Conservation (phyloP, 2,113 vertebrate genomes). For the Tursiops truncatus region DNA sequence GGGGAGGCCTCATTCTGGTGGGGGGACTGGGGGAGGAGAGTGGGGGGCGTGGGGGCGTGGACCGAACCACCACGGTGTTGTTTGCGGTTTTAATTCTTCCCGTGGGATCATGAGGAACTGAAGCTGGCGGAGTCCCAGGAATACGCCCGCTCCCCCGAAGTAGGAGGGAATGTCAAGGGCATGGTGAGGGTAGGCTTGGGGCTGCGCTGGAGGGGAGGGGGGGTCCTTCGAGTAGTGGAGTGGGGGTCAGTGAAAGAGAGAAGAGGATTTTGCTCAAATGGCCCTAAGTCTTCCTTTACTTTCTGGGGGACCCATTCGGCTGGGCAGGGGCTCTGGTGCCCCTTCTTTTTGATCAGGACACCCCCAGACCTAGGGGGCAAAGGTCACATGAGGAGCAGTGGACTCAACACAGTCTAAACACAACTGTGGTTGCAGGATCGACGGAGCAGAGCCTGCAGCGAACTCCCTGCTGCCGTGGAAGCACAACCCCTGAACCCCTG, state of each 20-base stretch:
- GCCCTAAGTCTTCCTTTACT: not conserved
- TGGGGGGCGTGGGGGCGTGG: slow-evolving; percentile 49
- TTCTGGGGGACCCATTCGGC: not conserved
- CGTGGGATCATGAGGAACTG: slow-evolving; percentile 80
- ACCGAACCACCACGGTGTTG: slow-evolving; percentile 80
- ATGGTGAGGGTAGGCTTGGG: slow-evolving; percentile 32
- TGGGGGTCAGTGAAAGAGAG: not conserved
- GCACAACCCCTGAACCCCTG: not conserved
- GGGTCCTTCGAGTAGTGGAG: not conserved
- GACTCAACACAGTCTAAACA: not conserved
- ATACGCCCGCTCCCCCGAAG: slow-evolving; percentile 79
- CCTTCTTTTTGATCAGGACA: not conserved
- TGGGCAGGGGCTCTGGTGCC: not conserved
- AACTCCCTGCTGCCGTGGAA: not conserved
- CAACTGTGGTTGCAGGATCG: not conserved
- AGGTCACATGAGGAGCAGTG: not conserved
- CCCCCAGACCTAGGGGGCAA: not conserved
- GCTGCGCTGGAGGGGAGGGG: not conserved
- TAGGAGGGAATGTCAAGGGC: slow-evolving; percentile 86
- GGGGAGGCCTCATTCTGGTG: not conserved
- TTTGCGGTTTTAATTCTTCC: slow-evolving; percentile 81
- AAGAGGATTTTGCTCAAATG: not conserved
- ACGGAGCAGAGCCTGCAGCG: accelerated
- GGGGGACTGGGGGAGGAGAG: not conserved
- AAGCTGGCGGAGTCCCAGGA: slow-evolving; percentile 84